Conservation (phyloP, 2,113 vertebrate species). For the Stictonetta naevosa region DNA sequence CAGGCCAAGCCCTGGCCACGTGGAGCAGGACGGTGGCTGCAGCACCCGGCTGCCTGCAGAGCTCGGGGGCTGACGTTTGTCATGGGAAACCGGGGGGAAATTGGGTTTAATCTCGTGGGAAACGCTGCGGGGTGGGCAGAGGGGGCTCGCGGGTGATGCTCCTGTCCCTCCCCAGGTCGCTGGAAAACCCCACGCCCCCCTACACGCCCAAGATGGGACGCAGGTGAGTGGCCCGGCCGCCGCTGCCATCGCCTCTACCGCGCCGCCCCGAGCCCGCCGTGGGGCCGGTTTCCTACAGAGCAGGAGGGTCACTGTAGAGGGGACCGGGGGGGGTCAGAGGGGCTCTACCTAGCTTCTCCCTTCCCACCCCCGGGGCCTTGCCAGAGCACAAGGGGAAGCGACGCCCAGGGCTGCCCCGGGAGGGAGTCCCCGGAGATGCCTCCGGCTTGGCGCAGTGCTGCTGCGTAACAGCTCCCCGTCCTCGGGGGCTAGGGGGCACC, state of each 20-base stretch:
- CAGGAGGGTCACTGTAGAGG: background rate
- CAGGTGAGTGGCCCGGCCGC: conserved; percentile 76
- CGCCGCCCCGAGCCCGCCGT: background rate
- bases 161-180: conserved; percentile 80
- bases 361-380: background rate
- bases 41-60: background rate
- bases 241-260: background rate
- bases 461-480: background rate
- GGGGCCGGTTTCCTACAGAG: background rate
- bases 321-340: background rate
- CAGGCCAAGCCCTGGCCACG: too few relatives aligned
- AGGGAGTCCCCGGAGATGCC: background rate
- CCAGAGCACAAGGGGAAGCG: background rate
- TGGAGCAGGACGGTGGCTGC: background rate
- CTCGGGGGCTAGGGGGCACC: background rate
- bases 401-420: background rate
- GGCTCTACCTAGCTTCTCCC: background rate
- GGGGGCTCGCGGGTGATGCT: background rate
- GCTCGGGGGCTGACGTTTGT: accelerated
- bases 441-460: background rate
- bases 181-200: conserved; percentile 93
- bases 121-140: background rate
- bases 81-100: background rate
- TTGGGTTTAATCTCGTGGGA: background rate
- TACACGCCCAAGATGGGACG: conserved; percentile 91